Evolutionary conservation across 2,113 vertebrate species (phyloP).

Genomic region (Sitta europaea): DNA sequence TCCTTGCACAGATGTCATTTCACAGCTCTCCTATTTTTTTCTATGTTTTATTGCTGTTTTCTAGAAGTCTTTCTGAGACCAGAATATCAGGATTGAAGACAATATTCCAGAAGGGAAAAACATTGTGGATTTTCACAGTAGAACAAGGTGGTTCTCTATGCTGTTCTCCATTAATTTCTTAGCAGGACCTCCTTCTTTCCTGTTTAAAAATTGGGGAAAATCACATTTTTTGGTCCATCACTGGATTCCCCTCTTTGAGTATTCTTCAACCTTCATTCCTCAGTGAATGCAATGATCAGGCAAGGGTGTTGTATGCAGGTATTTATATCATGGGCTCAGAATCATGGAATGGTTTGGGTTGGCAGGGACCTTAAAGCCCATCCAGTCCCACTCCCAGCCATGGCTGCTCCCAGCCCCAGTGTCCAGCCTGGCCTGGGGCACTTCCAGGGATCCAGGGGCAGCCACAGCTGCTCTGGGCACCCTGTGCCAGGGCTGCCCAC

Average conservation of each 20-base stretch:
- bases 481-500: neutral
- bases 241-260: neutral
- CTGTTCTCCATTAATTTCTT: neutral
- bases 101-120: neutral
- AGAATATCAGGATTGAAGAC: neutral
- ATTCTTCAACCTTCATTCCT: neutral
- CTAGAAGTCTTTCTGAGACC: neutral
- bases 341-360: neutral
- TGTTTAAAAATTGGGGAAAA: neutral
- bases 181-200: neutral
- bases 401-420: neutral
- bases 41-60: neutral
- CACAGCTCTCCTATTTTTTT: neutral
- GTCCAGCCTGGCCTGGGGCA: neutral
- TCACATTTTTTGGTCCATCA: neutral
- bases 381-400: rapidly evolving
- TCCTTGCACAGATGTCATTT: neutral
- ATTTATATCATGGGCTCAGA: neutral
- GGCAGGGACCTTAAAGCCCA: rapidly evolving
- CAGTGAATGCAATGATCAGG: neutral
- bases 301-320: neutral
- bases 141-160: neutral
- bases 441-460: neutral
- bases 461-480: neutral
- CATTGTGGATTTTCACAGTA: neutral